These are phyloP conservation scores for Drepanosiphum platanoidis DNA, from an alignment of 2,888 invertebrate species.

Conservation along the genomic window DNA sequence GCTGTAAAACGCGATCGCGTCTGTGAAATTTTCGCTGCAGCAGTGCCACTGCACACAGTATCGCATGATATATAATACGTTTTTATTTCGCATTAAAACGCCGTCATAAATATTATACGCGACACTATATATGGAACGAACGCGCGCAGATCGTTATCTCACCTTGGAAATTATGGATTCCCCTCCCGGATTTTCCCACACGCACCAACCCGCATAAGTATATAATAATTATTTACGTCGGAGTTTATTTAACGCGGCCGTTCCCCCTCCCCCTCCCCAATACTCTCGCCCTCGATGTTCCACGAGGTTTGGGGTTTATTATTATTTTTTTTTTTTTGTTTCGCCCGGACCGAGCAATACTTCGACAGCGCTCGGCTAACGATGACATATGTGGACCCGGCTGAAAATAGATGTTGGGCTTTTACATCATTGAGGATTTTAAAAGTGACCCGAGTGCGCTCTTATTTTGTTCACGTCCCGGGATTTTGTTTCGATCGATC, in stretches of 20 bases:
- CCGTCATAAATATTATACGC: not conserved
- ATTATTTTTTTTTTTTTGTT: constrained; percentile 21
- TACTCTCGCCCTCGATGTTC: not conserved
- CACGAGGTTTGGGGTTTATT: constrained; percentile 6
- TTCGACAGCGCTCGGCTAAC: constrained; percentile 60
- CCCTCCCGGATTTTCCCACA: not conserved
- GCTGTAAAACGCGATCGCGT: not conserved
- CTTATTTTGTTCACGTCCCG: constrained; percentile 54
- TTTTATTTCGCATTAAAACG: not conserved
- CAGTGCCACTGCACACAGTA: not conserved
- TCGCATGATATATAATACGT: not conserved
- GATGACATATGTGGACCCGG: constrained; percentile 56
- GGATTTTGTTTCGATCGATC: constrained; percentile 51
- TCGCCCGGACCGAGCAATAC: constrained; percentile 1
- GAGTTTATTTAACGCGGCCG: constrained; percentile 7
- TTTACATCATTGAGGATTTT: constrained; percentile 56
- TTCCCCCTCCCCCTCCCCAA: too few species aligned
- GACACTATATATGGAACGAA: constrained; percentile 1
- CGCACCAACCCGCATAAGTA: not conserved
- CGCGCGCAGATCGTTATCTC: not conserved
- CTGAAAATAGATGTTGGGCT: constrained; percentile 42
- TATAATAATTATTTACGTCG: constrained; percentile 49
- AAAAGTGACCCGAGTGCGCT: constrained; percentile 34
- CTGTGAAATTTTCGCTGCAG: not conserved
- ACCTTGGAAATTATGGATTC: constrained; percentile 12